Conservation (phyloP, 2,888 invertebrate genomes). For the Erannis defoliaria region DNA sequence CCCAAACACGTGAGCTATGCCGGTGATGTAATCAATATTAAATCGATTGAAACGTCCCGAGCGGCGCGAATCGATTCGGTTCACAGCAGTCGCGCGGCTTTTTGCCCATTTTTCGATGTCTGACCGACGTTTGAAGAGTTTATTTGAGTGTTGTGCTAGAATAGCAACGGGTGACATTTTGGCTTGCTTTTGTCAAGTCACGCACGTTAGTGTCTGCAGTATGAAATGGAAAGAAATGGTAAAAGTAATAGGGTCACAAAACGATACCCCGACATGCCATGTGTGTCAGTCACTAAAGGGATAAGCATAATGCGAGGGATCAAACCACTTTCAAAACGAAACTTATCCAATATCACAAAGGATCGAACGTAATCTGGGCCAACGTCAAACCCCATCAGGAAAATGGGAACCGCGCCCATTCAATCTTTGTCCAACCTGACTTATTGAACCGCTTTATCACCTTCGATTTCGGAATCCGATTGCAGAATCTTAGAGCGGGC, state of each 20-base stretch:
- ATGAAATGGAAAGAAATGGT: neutral
- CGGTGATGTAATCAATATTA: conserved; percentile 64
- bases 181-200: neutral
- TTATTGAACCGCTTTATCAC: conserved; percentile 35
- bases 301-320: conserved; percentile 1
- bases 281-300: neutral
- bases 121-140: conserved; percentile 60
- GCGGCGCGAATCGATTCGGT: conserved; percentile 67
- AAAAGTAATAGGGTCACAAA: conserved; percentile 11
- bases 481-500: conserved; percentile 42
- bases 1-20: conserved; percentile 47
- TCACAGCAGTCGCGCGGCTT: conserved; percentile 54
- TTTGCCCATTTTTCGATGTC: conserved; percentile 57
- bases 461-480: conserved; percentile 45
- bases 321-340: neutral
- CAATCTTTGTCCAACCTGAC: conserved; percentile 31
- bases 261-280: neutral
- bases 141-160: conserved; percentile 51
- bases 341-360: conserved; percentile 30
- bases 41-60: conserved; percentile 63
- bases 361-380: conserved; percentile 6
- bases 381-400: conserved; percentile 10
- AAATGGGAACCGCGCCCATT: conserved; percentile 39
- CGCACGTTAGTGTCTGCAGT: neutral
- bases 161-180: conserved; percentile 5